Evolutionary conservation across 1,140 invertebrate genomes (phyloP), one percentile per base, ranked within the genome.

Genomic region (Drosophila jambulina): DNA sequence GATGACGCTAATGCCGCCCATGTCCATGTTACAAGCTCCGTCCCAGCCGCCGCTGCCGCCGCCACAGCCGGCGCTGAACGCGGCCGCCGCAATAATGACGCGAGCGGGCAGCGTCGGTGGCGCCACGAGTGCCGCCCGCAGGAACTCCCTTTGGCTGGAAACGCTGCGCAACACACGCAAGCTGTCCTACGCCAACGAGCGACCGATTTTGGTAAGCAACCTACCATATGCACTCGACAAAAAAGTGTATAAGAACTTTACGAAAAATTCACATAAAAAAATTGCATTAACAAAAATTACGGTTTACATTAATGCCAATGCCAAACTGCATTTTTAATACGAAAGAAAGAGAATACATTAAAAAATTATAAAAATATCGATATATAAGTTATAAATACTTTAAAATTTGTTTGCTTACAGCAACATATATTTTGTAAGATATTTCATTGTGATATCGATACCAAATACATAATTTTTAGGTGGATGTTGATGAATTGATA

Each of bases 71-170:
- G 46, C 36, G 43, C 15, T 64, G 36, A 51, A 43, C 45, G 38
- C 62, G 29, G 48, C 48, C 29, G 40, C 60, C 49, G 67, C 75
- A 19, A 23, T 23, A 19, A 88, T 88, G 84, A 80, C 80, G 83
- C 83, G 83, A 40, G 53, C 84, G 54, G 76, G 76, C 48, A 86
- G 83, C 76, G 57, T 86, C 25, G 71, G 77, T 75, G 76, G 80
- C 76, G 67, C 80, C 76, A 62, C 83, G 53, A 78, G 63, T 70
- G 62, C 80, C 62, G 60, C 84, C 49, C 85, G 85, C 34, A 87
- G 85, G 45, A 81, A 88, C 60, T 88, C 85, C 48, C 86, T 88
- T 21, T 88, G 85, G 85, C 59, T 84, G 63, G 85, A 88, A 71
- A 88, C 85, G 63, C 60, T 88, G 59, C 81, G 85, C 32, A 83